phyloP scores from a whole-genome alignment of 2,113 vertebrate species.

The Condylura cristata region DNA sequence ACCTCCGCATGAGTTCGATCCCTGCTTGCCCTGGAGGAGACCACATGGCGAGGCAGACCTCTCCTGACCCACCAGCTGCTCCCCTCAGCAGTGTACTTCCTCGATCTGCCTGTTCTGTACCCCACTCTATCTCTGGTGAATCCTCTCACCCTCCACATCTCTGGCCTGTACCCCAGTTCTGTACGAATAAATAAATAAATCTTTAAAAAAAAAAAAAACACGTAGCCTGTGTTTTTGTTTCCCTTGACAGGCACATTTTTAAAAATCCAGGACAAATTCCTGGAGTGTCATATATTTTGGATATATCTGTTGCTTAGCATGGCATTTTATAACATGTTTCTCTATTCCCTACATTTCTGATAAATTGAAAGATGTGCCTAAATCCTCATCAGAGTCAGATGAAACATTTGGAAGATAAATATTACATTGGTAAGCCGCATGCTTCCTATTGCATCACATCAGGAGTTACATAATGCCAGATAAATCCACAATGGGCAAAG shows the following conservation, averaged over 20 bases:
- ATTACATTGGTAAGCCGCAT: not conserved
- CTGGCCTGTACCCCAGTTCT: no score
- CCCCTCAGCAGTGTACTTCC: no score
- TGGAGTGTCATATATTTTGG: not conserved
- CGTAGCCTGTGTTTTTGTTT: slow-evolving; percentile 21
- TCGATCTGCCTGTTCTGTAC: no score
- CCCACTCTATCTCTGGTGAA: no score
- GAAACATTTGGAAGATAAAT: not conserved
- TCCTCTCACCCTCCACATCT: no score
- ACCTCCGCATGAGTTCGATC: no score
- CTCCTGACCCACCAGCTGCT: no score
- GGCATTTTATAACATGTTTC: slow-evolving; percentile 13
- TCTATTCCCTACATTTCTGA: not conserved
- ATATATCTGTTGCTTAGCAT: not conserved
- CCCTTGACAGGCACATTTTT: not conserved
- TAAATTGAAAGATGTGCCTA: slow-evolving; percentile 11
- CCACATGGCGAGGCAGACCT: no score
- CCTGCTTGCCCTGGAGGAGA: no score
- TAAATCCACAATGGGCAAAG: not conserved
- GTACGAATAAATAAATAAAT: no score
- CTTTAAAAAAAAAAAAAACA: no score
- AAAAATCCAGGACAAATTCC: not conserved
- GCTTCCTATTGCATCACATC: not conserved
- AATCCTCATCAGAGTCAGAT: slow-evolving; percentile 20
- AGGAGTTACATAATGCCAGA: not conserved